Evolutionary conservation across 2,797 vertebrate genomes (phyloP).

Genomic region (Thalassophryne amazonica): DNA sequence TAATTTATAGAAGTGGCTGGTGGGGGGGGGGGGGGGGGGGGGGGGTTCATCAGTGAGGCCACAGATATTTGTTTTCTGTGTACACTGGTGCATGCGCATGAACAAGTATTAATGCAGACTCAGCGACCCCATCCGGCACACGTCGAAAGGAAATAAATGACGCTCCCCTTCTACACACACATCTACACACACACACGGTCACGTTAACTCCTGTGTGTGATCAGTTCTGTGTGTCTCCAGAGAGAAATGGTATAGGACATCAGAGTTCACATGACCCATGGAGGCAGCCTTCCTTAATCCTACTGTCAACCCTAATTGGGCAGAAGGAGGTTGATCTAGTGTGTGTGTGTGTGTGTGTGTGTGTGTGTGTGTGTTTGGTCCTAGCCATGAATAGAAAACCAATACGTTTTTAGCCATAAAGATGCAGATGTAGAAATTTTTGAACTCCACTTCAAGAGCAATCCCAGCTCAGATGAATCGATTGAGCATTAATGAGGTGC

Average conservation of each 20-base stretch:
- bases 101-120: constrained; percentile 7
- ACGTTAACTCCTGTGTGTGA: constrained; percentile 41
- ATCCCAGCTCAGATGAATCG: no score
- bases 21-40: no score
- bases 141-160: constrained; percentile 51
- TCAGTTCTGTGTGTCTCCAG: constrained; percentile 56
- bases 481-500: no score
- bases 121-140: constrained; percentile 8
- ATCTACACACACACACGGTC: background rate
- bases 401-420: no score
- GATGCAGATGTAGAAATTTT: no score
- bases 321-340: constrained; percentile 67
- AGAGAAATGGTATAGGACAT: constrained; percentile 71
- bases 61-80: constrained; percentile 19
- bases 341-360: constrained; percentile 9
- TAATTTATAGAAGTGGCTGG: no score
- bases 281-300: constrained; percentile 73
- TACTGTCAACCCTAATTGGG: constrained; percentile 78
- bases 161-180: constrained; percentile 16
- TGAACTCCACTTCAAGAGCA: no score
- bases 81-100: constrained; percentile 19
- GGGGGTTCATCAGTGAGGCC: constrained; percentile 6
- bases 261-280: constrained; percentile 67
- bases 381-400: no score
- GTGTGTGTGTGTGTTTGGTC: constrained; percentile 10